Conservation (phyloP, 2,888 invertebrate species). For the Athrips mouffetella region DNA sequence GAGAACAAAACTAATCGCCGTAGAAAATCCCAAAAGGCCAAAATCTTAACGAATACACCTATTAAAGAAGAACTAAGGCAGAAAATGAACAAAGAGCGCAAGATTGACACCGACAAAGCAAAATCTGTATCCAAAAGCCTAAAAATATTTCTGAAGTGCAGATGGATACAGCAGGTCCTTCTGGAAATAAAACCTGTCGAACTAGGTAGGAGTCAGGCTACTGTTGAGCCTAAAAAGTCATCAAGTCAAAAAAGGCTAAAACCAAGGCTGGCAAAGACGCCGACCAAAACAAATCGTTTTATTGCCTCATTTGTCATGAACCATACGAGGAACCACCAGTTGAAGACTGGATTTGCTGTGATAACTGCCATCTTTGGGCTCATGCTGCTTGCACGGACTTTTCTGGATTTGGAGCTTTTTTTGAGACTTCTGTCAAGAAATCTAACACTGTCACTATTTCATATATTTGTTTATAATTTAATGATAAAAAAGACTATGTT, state of each 20-base stretch:
- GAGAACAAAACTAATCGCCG: background rate
- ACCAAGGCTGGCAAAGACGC: background rate
- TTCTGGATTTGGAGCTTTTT: conserved; percentile 17
- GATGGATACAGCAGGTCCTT: background rate
- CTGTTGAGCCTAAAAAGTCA: background rate
- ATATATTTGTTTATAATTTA: no score
- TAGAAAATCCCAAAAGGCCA: conserved; percentile 13
- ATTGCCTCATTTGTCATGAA: conserved; percentile 16
- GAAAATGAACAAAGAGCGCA: conserved; percentile 6
- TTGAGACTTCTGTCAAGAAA: conserved; percentile 19
- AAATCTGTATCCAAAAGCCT: background rate
- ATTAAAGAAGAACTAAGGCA: conserved; percentile 13
- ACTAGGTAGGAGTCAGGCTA: background rate
- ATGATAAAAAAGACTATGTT: no score
- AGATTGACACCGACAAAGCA: background rate
- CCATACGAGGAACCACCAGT: conserved; percentile 18
- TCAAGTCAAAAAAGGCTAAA: background rate
- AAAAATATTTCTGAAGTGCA: background rate
- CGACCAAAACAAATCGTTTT: conserved; percentile 12
- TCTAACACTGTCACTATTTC: background rate
- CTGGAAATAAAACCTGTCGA: background rate
- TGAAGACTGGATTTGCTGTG: conserved; percentile 27
- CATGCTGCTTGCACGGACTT: conserved; percentile 22
- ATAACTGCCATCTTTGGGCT: conserved; percentile 21
- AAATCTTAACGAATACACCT: conserved; percentile 17